Conservation (phyloP, 2,888 invertebrate species). For the Salpingus planirostris region DNA sequence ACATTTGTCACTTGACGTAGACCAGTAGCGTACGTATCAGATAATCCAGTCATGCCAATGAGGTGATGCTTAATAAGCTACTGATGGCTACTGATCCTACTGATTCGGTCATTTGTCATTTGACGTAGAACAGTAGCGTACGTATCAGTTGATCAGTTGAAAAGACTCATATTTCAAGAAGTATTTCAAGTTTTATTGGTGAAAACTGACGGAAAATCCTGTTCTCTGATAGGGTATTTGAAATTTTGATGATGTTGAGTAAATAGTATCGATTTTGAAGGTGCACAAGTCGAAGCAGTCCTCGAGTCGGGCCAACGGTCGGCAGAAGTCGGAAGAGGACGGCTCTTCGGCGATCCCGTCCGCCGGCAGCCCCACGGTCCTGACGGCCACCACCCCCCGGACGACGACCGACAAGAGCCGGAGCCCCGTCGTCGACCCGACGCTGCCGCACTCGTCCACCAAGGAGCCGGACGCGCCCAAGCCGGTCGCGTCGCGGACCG, state of each 20-base stretch:
- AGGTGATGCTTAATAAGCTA: no score
- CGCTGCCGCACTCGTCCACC: slow-evolving; percentile 34
- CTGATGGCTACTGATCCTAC: no score
- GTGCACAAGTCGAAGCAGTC: slow-evolving; percentile 37
- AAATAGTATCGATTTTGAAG: slow-evolving; percentile 4
- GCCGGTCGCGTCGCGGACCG: slow-evolving; percentile 31
- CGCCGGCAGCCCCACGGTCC: slow-evolving; percentile 34
- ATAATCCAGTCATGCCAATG: no score
- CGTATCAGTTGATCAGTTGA: no score
- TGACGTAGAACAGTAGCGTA: no score
- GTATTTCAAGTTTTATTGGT: no score
- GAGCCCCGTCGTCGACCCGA: slow-evolving; percentile 31
- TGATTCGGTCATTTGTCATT: no score
- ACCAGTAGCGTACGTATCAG: no score
- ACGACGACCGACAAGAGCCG: slow-evolving; percentile 34
- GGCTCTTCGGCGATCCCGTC: slow-evolving; percentile 29
- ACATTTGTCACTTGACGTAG: no score
- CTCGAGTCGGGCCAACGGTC: slow-evolving; percentile 45
- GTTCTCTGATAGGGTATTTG: background rate
- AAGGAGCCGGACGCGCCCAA: slow-evolving; percentile 34
- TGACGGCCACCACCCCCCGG: slow-evolving; percentile 38
- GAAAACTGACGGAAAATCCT: no score
- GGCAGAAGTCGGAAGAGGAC: slow-evolving; percentile 42
- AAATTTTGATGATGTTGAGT: slow-evolving; percentile 5
- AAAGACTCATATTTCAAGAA: no score